Conservation (phyloP, 2,888 invertebrate species). For the Pandemis heparana region DNA sequence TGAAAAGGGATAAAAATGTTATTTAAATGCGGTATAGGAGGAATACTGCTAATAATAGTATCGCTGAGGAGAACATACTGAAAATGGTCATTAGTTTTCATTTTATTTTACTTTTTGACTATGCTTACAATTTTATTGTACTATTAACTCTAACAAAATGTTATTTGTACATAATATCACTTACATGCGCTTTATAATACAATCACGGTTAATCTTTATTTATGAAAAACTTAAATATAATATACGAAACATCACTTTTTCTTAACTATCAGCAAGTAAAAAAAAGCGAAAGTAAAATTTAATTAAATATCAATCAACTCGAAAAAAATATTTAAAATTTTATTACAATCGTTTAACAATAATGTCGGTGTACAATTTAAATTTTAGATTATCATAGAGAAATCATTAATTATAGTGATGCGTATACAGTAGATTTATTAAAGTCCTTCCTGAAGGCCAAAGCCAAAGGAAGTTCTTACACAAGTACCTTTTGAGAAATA, state of each 20-base stretch:
- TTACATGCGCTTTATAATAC: not conserved
- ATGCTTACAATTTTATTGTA: not conserved
- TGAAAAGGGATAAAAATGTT: no score
- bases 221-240: not conserved
- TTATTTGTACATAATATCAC: not conserved
- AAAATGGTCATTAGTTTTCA: no score
- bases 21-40: no score
- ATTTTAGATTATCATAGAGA: conserved; percentile 2
- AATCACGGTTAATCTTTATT: not conserved
- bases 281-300: not conserved
- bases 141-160: no score
- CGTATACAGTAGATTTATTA: conserved; percentile 21
- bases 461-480: not conserved
- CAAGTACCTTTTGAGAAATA: conserved; percentile 15
- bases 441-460: not conserved
- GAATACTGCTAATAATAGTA: no score
- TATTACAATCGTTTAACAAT: no score
- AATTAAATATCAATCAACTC: no score
- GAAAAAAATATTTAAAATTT: no score
- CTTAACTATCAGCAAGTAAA: not conserved
- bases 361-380: not conserved
- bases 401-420: conserved; percentile 11
- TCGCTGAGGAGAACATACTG: no score
- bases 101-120: not conserved
- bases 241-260: not conserved